These are phyloP conservation scores for Drosophila histrio DNA, from an alignment of 2,888 invertebrate genomes.

Conservation along the genomic window DNA sequence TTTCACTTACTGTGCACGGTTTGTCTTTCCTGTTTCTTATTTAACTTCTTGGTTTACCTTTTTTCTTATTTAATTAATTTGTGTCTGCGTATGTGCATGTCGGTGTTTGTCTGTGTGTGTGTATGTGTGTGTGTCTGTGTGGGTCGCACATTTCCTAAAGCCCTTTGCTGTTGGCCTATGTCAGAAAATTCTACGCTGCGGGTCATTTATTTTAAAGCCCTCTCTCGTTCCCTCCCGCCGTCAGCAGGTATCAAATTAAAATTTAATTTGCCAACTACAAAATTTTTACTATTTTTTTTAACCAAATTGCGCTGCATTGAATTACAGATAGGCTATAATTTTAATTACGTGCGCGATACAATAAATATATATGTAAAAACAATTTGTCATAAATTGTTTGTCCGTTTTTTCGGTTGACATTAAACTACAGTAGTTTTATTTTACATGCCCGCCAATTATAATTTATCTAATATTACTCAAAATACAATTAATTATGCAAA, in stretches of 20 bases:
- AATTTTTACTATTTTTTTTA: neutral
- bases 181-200: constrained; percentile 59
- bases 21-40: constrained; percentile 78
- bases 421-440: constrained; percentile 40
- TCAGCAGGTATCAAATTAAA: constrained; percentile 23
- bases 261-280: neutral
- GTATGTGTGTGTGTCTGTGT: constrained; percentile 3
- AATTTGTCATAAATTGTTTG: constrained; percentile 16
- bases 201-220: constrained; percentile 65
- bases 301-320: neutral
- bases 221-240: neutral
- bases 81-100: constrained; percentile 41
- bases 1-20: constrained; percentile 69
- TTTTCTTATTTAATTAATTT: constrained; percentile 80
- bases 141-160: constrained; percentile 34
- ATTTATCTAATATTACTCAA: constrained; percentile 35
- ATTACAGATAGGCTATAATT: neutral
- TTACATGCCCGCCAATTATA: constrained; percentile 24
- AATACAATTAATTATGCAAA: constrained; percentile 51
- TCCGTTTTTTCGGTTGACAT: constrained; percentile 19
- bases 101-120: neutral
- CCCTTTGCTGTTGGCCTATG: constrained; percentile 53
- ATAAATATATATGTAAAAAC: neutral
- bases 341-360: constrained; percentile 1
- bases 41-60: constrained; percentile 79